phyloP scores from a whole-genome alignment of 1,140 invertebrate species.

The Anastrepha ludens region DNA sequence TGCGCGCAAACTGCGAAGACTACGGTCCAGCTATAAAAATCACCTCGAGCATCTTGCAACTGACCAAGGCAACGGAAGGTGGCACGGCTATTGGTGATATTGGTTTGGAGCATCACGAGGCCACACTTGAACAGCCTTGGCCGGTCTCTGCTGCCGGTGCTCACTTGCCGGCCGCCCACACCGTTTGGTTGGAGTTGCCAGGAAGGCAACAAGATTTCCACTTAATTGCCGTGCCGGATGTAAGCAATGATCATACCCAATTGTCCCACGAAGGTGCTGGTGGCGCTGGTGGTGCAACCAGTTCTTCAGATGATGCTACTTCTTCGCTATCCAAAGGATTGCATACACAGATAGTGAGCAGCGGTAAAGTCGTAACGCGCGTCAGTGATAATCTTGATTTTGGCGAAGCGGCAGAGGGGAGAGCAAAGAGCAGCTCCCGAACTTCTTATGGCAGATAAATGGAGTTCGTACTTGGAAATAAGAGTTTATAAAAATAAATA shows the following conservation, averaged over 20 bases:
- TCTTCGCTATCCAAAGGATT: not conserved
- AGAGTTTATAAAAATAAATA: not conserved
- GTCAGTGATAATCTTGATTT: constrained; percentile 49
- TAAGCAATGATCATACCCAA: not conserved
- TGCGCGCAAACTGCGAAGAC: not conserved
- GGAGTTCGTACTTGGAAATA: too few species aligned
- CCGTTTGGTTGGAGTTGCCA: not conserved
- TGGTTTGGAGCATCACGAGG: constrained; percentile 21
- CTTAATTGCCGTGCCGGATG: not conserved
- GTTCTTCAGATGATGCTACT: not conserved
- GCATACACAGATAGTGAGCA: constrained; percentile 46
- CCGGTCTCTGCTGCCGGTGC: too few species aligned
- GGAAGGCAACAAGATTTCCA: not conserved
- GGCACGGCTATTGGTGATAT: not conserved
- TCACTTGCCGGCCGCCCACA: not conserved
- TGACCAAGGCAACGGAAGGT: constrained; percentile 55
- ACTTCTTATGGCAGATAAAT: constrained; percentile 21
- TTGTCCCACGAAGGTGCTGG: not conserved
- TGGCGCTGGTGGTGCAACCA: not conserved
- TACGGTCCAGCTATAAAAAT: constrained; percentile 65
- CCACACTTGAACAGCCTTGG: constrained; percentile 10
- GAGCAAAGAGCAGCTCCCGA: not conserved
- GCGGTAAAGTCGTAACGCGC: not conserved
- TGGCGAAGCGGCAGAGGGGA: not conserved
- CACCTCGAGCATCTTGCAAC: constrained; percentile 63